phyloP scores from a whole-genome alignment of 2,888 invertebrate genomes.

The Chymomyza fuscimana region DNA sequence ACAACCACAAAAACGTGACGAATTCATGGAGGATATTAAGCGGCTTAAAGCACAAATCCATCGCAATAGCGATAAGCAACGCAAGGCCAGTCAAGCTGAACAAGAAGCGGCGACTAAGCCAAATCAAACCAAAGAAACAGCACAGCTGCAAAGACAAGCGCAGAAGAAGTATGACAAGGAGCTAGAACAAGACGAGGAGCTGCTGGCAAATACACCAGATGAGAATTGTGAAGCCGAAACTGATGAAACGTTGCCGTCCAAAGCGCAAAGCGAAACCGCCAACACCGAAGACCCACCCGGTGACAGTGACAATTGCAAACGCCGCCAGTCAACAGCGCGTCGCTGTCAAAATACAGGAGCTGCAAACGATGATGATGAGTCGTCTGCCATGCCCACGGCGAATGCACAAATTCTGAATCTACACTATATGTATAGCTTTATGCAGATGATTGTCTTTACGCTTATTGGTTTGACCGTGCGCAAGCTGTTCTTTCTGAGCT shows the following conservation, averaged over 20 bases:
- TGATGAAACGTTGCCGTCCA: constrained; percentile 46
- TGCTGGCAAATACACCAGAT: constrained; percentile 3
- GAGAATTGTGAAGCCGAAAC: constrained; percentile 3
- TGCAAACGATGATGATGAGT: background rate
- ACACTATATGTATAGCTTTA: constrained; percentile 84
- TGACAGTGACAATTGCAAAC: constrained; percentile 23
- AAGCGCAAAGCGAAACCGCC: constrained; percentile 16
- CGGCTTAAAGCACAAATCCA: constrained; percentile 77
- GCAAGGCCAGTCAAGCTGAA: constrained; percentile 56
- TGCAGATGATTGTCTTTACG: constrained; percentile 85
- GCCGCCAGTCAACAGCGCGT: constrained; percentile 19
- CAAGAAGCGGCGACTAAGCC: constrained; percentile 27
- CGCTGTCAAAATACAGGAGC: constrained; percentile 26
- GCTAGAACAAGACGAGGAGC: constrained; percentile 20
- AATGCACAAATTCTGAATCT: constrained; percentile 60
- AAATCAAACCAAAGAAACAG: constrained; percentile 30
- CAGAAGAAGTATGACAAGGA: constrained; percentile 15
- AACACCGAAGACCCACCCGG: constrained; percentile 28
- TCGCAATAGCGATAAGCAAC: constrained; percentile 65
- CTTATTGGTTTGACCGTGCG: constrained; percentile 75
- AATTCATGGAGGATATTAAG: constrained; percentile 78
- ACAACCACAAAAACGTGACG: constrained; percentile 66
- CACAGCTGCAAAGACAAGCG: constrained; percentile 10
- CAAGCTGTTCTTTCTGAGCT: constrained; percentile 78
- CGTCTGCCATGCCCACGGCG: constrained; percentile 43